A percentile compares a stretch with the other conserved stretches of the same genome.
phyloP scores from a whole-genome alignment of 2,797 vertebrate genomes.

The Pelodytes ibericus region DNA sequence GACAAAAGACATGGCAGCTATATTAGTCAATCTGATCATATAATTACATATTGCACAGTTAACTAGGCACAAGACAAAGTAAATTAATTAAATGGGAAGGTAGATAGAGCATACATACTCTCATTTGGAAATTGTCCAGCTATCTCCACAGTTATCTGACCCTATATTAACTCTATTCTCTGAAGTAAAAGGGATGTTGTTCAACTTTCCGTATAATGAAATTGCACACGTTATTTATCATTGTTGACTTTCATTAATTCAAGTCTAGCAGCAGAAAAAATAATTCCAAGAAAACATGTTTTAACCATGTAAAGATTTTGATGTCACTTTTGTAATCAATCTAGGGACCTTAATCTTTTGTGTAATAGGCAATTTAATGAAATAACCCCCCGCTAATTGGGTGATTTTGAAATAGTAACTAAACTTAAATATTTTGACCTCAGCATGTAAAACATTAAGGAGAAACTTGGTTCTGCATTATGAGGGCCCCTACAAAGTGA shows the following conservation, averaged over 20 bases:
- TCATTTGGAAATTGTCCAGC: slow-evolving; percentile 41
- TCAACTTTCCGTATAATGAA: slow-evolving; percentile 38
- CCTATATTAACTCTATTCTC: slow-evolving; percentile 47
- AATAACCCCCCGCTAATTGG: too few species aligned
- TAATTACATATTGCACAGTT: slow-evolving; percentile 50
- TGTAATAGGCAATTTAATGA: too few species aligned
- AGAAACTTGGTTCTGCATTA: too few species aligned
- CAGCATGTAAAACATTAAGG: too few species aligned
- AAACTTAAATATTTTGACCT: too few species aligned
- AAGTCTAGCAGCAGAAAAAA: slow-evolving; percentile 31
- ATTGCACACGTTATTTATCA: slow-evolving; percentile 40
- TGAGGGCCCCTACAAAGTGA: too few species aligned
- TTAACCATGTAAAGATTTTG: slow-evolving; percentile 9
- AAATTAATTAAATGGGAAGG: slow-evolving; percentile 45
- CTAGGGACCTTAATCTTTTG: not conserved
- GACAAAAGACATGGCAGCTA: slow-evolving; percentile 24
- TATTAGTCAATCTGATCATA: slow-evolving; percentile 39
- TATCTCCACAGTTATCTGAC: slow-evolving; percentile 35
- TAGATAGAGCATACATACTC: slow-evolving; percentile 28
- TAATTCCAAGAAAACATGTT: slow-evolving; percentile 12
- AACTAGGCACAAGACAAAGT: slow-evolving; percentile 45
- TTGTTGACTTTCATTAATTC: slow-evolving; percentile 37
- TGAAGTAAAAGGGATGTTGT: slow-evolving; percentile 36
- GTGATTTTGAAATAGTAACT: too few species aligned
- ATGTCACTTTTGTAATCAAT: not conserved